Base-by-base conservation (phyloP, 2,888 invertebrate species). In the Bembecia ichneumoniformis region DNA sequence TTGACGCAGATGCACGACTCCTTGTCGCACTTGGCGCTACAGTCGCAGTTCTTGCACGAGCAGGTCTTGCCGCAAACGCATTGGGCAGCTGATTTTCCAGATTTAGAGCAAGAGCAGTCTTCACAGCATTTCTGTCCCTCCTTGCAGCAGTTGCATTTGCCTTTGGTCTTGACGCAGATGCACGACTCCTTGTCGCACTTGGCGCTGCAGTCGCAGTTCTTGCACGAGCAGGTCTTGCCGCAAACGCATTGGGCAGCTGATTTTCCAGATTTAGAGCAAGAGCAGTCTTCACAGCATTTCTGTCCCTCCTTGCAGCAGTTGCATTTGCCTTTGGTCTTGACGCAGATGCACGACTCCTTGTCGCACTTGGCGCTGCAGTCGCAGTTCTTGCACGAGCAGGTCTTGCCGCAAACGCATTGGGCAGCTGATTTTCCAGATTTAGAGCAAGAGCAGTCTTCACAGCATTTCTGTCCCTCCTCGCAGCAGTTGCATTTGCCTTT, bases 121-220 rank as follows among this genome's bases (percentile, higher is more conserved):
- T 13, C 44, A 11, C 44, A 44, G 3, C 44, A 17, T 11, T 44
- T 16, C 5, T 13, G 14, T 9, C 17, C 44, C 2, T 2, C 17
- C 16, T 44, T 48, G 43, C 68, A 66, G 34, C 64, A 52, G 52
- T 62, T 64, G 44, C 56, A 46, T 28, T 60, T 44, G 5, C 44
- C 44, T 2, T 44, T 17, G 43, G 64, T 60, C 2, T 49, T 2
- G 0, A 63, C 52, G 45, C 65, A 66, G 3, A 57, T 48, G 28
- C 66, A 64, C 3, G 49, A 55, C 15, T 35, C 20, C 13, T 62
- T 62, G 34, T 53, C 58, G 54, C 56, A 54, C 28, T 52, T 44
- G 47, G 58, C 58, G 9, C n/a, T 16, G 44, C 49, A 40, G 55
- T 52, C 36, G 34, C 50, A 50, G 2, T 36, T 17, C 3, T 46